A percentile compares a stretch with the other conserved stretches of the same genome.
phyloP scores from a whole-genome alignment of 2,797 vertebrate genomes.

The Salmo trutta region DNA sequence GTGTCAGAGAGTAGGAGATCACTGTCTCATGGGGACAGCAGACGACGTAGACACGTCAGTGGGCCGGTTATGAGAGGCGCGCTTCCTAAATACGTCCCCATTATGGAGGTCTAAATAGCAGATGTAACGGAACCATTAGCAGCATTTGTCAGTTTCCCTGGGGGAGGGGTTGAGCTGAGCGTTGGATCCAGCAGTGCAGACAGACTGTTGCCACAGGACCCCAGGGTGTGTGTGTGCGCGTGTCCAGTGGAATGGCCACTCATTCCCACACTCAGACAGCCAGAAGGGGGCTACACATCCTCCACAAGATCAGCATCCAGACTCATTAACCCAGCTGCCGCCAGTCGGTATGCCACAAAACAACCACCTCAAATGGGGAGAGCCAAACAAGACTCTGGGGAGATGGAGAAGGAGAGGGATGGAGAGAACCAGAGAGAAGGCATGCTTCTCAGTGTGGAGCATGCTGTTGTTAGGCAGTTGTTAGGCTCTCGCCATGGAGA shows the following conservation, averaged over 20 bases:
- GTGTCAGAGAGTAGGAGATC: background rate
- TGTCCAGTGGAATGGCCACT: background rate
- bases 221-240: background rate
- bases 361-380: background rate
- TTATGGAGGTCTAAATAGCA: slow-evolving; percentile 58
- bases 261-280: background rate
- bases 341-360: slow-evolving; percentile 1
- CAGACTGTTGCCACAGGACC: slow-evolving; percentile 31
- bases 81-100: slow-evolving; percentile 50
- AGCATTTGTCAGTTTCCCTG: slow-evolving; percentile 38
- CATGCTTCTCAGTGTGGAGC: background rate
- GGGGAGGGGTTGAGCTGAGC: slow-evolving; percentile 28
- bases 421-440: slow-evolving; percentile 3
- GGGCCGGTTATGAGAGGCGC: slow-evolving; percentile 29
- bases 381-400: background rate
- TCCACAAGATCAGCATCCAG: background rate
- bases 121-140: slow-evolving; percentile 45
- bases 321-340: background rate
- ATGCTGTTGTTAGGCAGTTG: background rate
- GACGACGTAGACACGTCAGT: background rate
- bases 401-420: background rate
- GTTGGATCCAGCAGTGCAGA: slow-evolving; percentile 26
- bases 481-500: background rate
- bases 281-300: background rate
- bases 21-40: background rate